A percentile compares a stretch with the other conserved stretches of the same genome.
Evolutionary conservation across 1,140 invertebrate species (phyloP).

Genomic region (Calosoma granatense): DNA sequence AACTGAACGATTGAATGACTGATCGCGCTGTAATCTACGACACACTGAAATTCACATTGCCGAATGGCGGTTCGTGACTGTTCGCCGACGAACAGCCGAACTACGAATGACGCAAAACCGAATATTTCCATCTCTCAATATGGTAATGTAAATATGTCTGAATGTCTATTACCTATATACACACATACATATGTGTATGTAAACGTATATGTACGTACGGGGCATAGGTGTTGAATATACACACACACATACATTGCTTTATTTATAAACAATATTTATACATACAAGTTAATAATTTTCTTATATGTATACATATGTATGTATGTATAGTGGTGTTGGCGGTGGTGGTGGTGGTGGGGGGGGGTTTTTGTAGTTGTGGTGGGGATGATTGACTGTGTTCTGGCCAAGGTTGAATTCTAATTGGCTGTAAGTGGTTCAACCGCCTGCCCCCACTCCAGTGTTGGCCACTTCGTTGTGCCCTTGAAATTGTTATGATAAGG

Average conservation of each 20-base stretch:
- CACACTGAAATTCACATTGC: too few species aligned
- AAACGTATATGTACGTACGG: too few species aligned
- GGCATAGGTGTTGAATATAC: too few species aligned
- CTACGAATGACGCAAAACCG: neutral
- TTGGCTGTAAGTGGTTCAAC: neutral
- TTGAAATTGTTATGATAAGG: neutral
- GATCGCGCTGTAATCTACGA: too few species aligned
- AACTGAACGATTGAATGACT: too few species aligned
- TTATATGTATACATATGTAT: too few species aligned
- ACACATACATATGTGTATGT: neutral
- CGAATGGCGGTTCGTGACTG: too few species aligned
- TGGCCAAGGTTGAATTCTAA: neutral
- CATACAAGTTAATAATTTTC: too few species aligned
- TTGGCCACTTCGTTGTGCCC: neutral
- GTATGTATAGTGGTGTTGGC: too few species aligned
- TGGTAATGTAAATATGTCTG: neutral
- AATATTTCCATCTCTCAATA: neutral
- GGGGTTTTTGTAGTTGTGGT: neutral
- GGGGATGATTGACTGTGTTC: neutral
- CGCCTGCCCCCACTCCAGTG: neutral
- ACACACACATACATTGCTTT: too few species aligned
- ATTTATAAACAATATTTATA: too few species aligned
- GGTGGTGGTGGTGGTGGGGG: neutral
- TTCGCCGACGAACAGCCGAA: conserved; percentile 33
- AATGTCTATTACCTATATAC: neutral